Base-by-base conservation (phyloP, 2,888 invertebrate species). In the Bugula neritina region DNA sequence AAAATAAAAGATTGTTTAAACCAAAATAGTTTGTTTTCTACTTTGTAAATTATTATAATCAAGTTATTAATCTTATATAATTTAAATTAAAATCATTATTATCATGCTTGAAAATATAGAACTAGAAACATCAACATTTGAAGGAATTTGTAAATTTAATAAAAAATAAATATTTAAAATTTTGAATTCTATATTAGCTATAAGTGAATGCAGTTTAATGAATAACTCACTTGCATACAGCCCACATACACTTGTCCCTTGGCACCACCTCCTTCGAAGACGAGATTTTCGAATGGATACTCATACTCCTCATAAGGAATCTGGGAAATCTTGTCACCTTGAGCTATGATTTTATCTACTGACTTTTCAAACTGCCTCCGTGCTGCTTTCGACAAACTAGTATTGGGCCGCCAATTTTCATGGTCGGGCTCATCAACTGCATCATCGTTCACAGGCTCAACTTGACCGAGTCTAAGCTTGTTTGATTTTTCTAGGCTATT, bases 261-360 rank as follows among this genome's bases (percentile, higher is more conserved):
- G 35, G 71, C 71, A 21, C 74, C 74, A 35, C 74, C 74, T 25
- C 74, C 74, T 35, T 73, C 72, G 35, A 74, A 73, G 17, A 72
- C 72, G 10, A 74, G 72, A 71, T 74, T 74, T 21, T 52, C 29
- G 54, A 58, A 74, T 3, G 74, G 73, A 57, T 69, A 73, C 17
- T 73, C 69, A 29, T 70, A 70, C 2, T 70, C 70, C 27, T 54
- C 10, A 34, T 63, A 63, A 63, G 63, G 34, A 10, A 63, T 63
- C 31, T 63, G 5, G 10, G 63, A 27, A 29, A 63, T 29, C 2
- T 25, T 13, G 5, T 63, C 34, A 34, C 10, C 2, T 25, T 29
- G 3, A 31, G 27, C 63, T 13, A 25, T 31, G 17, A 31, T 25
- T 31, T 63, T 25, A 13, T 23, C 43, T 43, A 43, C 43, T 43